Evolutionary conservation across 2,797 vertebrate species (phyloP).

Genomic region (Benthosema pterotum): DNA sequence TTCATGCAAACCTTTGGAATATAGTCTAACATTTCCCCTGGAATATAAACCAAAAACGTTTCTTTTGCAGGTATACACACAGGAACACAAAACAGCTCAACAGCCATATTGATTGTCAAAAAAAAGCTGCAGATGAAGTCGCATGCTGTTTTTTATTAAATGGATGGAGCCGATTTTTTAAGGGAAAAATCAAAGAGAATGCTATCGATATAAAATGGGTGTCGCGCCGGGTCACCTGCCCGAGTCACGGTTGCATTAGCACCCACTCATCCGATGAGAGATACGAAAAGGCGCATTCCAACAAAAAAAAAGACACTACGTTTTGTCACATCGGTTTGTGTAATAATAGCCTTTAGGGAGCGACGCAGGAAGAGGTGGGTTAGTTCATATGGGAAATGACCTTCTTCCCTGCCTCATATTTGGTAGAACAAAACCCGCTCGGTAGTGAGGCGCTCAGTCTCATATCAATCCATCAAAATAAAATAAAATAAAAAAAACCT

Average conservation of each 20-base stretch:
- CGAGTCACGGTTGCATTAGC: conserved; percentile 32
- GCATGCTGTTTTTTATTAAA: conserved; percentile 16
- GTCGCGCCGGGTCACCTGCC: conserved; percentile 9
- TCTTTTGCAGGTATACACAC: neutral
- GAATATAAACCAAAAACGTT: neutral
- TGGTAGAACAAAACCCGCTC: conserved; percentile 19
- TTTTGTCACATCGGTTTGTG: conserved; percentile 42
- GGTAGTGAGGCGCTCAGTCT: conserved; percentile 37
- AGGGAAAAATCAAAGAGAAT: conserved; percentile 31
- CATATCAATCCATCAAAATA: conserved; percentile 66
- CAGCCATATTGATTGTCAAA: conserved; percentile 6
- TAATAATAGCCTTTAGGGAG: conserved; percentile 41
- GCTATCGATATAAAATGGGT: conserved; percentile 39
- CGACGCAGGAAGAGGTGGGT: conserved; percentile 13
- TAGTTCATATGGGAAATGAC: conserved; percentile 34
- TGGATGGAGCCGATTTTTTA: conserved; percentile 6
- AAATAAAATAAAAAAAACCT: too few relatives aligned
- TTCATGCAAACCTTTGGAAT: too few relatives aligned
- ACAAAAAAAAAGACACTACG: conserved; percentile 32
- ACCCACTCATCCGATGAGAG: conserved; percentile 26
- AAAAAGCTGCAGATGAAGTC: conserved; percentile 7
- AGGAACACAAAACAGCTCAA: conserved; percentile 5
- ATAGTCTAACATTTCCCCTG: neutral
- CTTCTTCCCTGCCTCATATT: conserved; percentile 39
- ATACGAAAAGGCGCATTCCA: conserved; percentile 51